phyloP scores from a whole-genome alignment of 2,888 invertebrate species.

The Ephialtes manifestator region DNA sequence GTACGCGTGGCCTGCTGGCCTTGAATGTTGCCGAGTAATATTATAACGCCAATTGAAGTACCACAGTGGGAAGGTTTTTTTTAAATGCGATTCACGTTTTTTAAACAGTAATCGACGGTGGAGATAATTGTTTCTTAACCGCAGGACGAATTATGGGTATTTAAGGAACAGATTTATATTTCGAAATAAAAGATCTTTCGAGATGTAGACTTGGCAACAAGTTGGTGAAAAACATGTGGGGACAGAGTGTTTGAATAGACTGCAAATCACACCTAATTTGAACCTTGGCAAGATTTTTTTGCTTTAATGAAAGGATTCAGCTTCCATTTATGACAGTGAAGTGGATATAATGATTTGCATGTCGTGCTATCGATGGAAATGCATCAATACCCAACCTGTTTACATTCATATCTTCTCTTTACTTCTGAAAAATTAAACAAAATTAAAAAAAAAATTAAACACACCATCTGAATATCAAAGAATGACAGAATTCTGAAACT shows the following conservation, averaged over 20 bases:
- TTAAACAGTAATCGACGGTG: background rate
- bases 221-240: background rate
- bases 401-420: too few relatives aligned
- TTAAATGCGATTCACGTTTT: constrained; percentile 3
- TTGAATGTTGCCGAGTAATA: constrained; percentile 28
- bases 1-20: constrained; percentile 33
- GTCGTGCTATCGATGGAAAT: too few relatives aligned
- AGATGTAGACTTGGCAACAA: background rate
- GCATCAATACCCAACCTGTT: too few relatives aligned
- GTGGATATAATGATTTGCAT: too few relatives aligned
- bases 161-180: constrained; percentile 2
- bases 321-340: too few relatives aligned
- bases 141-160: background rate
- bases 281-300: background rate
- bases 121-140: background rate
- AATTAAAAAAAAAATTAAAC: background rate
- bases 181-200: background rate
- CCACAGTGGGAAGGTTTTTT: background rate
- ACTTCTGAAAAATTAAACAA: too few relatives aligned
- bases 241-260: background rate
- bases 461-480: background rate
- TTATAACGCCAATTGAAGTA: constrained; percentile 15
- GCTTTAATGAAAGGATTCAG: background rate
- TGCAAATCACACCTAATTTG: background rate
- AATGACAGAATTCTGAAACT: too few relatives aligned